Conservation (phyloP, 2,797 vertebrate genomes). For the Heterohyrax brucei region DNA sequence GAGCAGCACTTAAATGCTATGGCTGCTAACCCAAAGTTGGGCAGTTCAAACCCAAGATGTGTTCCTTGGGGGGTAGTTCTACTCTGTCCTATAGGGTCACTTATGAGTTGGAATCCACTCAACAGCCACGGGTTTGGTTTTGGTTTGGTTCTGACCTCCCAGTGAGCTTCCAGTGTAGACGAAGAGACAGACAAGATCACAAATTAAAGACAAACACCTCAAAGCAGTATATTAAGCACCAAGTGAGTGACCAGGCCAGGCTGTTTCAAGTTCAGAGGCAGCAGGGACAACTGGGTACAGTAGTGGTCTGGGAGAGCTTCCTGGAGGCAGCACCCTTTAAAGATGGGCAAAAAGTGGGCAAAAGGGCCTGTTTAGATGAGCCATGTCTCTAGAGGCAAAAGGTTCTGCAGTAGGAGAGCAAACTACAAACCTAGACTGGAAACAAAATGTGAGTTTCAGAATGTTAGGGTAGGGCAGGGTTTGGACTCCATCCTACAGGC, state of each 20-base stretch:
- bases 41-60: no score
- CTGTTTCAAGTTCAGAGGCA: constrained; percentile 60
- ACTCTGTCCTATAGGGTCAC: no score
- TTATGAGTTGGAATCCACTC: no score
- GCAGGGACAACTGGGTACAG: neutral
- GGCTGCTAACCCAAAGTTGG: no score
- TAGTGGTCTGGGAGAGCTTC: constrained; percentile 21
- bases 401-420: neutral
- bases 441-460: constrained; percentile 56
- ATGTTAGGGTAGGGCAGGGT: neutral
- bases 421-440: neutral
- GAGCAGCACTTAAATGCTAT: no score
- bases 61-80: no score
- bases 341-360: constrained; percentile 9
- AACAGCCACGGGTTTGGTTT: no score
- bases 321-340: neutral
- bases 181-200: constrained; percentile 33
- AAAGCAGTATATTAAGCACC: constrained; percentile 52
- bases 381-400: neutral
- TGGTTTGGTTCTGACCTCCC: neutral
- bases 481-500: constrained; percentile 22
- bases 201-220: constrained; percentile 47
- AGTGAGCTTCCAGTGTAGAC: neutral
- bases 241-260: constrained; percentile 11
- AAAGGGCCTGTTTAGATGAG: neutral